phyloP scores from a whole-genome alignment of 2,797 vertebrate genomes.

The Melanotaenia parkinsoni region DNA sequence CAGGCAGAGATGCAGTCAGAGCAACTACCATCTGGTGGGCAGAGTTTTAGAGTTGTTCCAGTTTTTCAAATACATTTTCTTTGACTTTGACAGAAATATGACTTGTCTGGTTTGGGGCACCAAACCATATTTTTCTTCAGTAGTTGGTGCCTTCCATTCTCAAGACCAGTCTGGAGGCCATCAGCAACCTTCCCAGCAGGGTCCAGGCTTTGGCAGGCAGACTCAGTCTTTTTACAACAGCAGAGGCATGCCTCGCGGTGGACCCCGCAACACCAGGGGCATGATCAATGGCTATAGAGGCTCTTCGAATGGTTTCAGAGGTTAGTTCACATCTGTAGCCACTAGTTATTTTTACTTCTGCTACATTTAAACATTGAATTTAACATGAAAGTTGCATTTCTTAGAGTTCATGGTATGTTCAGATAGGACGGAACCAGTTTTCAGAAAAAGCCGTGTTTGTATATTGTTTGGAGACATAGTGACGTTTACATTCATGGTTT shows the following conservation, averaged over 20 bases:
- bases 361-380: not conserved
- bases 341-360: not conserved
- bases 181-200: conserved; percentile 87
- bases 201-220: conserved; percentile 89
- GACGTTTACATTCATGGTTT: not conserved
- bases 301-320: conserved; percentile 95
- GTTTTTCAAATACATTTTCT: not conserved
- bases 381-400: not conserved
- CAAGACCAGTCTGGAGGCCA: conserved; percentile 87
- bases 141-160: conserved; percentile 94
- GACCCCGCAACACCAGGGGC: conserved; percentile 91
- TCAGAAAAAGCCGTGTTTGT: not conserved
- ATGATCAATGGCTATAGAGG: conserved; percentile 97
- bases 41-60: conserved; percentile 5
- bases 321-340: conserved; percentile 63
- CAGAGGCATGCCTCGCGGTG: conserved; percentile 92
- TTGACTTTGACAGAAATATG: not conserved
- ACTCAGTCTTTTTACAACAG: conserved; percentile 95
- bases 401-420: not conserved
- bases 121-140: conserved; percentile 30
- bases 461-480: not conserved
- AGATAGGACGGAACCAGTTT: not conserved
- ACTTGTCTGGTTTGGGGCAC: conserved; percentile 19
- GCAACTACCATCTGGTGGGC: conserved; percentile 92
- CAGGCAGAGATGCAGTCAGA: conserved; percentile 94